Evolutionary conservation across 2,113 vertebrate genomes (phyloP).

Genomic region (Rana temporaria): DNA sequence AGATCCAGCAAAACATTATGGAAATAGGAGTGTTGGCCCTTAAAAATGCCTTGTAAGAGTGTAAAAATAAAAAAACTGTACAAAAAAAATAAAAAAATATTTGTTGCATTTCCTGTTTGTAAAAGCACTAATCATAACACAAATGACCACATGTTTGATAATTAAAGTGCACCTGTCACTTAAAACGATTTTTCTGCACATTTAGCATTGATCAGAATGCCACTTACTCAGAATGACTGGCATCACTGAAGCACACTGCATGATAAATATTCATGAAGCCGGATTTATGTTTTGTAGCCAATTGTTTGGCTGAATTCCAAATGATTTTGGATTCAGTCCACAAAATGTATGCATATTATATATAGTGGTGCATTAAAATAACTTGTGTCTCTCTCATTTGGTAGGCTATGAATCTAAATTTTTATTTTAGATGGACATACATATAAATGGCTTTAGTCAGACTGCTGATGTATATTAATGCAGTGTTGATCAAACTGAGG

Average conservation of each 20-base stretch:
- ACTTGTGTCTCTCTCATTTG: too few relatives aligned
- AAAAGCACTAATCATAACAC: neutral
- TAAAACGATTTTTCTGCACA: neutral
- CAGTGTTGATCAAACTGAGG: too few relatives aligned
- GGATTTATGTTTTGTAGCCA: neutral
- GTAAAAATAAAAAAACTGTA: slow-evolving; percentile 23
- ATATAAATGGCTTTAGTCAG: too few relatives aligned
- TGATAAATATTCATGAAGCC: neutral
- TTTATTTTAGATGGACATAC: too few relatives aligned
- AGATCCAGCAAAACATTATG: neutral
- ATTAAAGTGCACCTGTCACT: neutral
- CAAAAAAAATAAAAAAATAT: slow-evolving; percentile 37
- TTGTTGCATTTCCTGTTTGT: neutral
- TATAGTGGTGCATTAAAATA: too few relatives aligned
- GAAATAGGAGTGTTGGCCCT: neutral
- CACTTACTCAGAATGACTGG: neutral
- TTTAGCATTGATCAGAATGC: neutral
- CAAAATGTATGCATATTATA: too few relatives aligned
- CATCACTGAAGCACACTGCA: neutral
- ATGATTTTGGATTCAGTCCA: too few relatives aligned
- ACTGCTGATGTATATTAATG: too few relatives aligned
- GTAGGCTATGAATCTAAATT: too few relatives aligned
- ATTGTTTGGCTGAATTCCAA: neutral
- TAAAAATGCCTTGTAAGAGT: slow-evolving; percentile 30
- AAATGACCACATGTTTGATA: neutral